Evolutionary conservation across 2,888 invertebrate genomes (phyloP).

Genomic region (Xiphydria camelus): DNA sequence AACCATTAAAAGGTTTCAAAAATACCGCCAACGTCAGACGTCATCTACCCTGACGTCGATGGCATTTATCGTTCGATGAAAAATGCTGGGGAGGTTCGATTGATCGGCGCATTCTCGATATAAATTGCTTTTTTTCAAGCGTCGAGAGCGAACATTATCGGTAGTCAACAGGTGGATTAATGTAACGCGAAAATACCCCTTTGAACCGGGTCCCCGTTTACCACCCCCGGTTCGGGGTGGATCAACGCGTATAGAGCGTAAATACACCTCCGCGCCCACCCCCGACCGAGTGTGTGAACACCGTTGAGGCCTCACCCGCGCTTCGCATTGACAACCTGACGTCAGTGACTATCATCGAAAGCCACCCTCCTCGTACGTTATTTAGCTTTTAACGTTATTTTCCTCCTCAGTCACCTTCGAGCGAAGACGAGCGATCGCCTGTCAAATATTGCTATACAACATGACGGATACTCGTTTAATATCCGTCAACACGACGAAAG

Average conservation of each 20-base stretch:
- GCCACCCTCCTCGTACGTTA: too few relatives aligned
- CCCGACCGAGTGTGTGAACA: slow-evolving; percentile 10
- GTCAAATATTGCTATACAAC: too few relatives aligned
- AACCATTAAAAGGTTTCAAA: too few relatives aligned
- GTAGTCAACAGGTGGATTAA: slow-evolving; percentile 27
- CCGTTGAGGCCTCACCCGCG: slow-evolving; percentile 6
- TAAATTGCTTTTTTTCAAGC: too few relatives aligned
- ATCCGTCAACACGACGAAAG: too few relatives aligned
- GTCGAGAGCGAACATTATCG: slow-evolving; percentile 10
- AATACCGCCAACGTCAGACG: too few relatives aligned
- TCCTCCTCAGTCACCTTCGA: too few relatives aligned
- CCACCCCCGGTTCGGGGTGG: slow-evolving; percentile 11
- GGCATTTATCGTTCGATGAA: slow-evolving; percentile 1
- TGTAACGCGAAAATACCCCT: slow-evolving; percentile 2
- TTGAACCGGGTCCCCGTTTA: background rate
- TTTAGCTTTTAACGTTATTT: too few relatives aligned
- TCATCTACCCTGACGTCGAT: too few relatives aligned
- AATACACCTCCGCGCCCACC: slow-evolving; percentile 14
- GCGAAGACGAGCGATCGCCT: too few relatives aligned
- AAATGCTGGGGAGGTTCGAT: slow-evolving; percentile 4
- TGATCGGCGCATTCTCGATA: too few relatives aligned
- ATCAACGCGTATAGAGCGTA: slow-evolving; percentile 19
- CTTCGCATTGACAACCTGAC: slow-evolving; percentile 10
- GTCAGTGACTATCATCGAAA: slow-evolving; percentile 13
- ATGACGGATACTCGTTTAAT: too few relatives aligned